Evolutionary conservation across 1,140 invertebrate species (phyloP).

Genomic region (Caenorhabditis inopinata): DNA sequence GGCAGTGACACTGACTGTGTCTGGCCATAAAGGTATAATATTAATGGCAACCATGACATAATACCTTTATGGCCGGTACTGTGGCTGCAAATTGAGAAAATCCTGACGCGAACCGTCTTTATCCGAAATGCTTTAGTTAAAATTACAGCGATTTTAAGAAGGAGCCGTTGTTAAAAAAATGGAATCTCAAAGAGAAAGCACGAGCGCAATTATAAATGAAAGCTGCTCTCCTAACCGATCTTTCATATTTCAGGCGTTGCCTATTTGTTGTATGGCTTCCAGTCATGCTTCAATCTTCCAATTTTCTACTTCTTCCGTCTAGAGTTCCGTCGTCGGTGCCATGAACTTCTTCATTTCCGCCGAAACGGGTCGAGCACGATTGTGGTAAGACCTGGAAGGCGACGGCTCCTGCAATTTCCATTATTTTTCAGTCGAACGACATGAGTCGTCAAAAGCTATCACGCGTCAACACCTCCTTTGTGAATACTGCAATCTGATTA

Average conservation of each 20-base stretch:
- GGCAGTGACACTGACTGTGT: too few species aligned
- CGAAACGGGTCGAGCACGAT: neutral
- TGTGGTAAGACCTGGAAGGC: neutral
- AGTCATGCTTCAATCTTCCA: conserved; percentile 30
- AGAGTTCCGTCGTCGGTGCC: conserved; percentile 28
- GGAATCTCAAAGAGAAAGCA: too few species aligned
- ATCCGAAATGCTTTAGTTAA: too few species aligned
- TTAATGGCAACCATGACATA: too few species aligned
- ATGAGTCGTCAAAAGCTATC: conserved; percentile 16
- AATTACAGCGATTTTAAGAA: too few species aligned
- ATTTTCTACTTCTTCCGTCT: conserved; percentile 30
- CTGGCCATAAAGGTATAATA: too few species aligned
- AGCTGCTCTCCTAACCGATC: too few species aligned
- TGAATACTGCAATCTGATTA: conserved; percentile 1
- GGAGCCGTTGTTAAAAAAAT: too few species aligned
- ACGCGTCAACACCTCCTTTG: neutral
- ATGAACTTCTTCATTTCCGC: neutral
- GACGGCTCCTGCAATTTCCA: neutral
- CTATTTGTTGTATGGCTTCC: conserved; percentile 26
- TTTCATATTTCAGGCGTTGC: conserved; percentile 28
- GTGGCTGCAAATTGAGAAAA: too few species aligned
- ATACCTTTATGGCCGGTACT: too few species aligned
- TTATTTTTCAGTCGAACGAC: conserved; percentile 29
- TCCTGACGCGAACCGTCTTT: too few species aligned
- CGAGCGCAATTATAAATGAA: too few species aligned